Evolutionary conservation across 2,888 invertebrate species (phyloP).

Genomic region (Drosophila anceps): DNA sequence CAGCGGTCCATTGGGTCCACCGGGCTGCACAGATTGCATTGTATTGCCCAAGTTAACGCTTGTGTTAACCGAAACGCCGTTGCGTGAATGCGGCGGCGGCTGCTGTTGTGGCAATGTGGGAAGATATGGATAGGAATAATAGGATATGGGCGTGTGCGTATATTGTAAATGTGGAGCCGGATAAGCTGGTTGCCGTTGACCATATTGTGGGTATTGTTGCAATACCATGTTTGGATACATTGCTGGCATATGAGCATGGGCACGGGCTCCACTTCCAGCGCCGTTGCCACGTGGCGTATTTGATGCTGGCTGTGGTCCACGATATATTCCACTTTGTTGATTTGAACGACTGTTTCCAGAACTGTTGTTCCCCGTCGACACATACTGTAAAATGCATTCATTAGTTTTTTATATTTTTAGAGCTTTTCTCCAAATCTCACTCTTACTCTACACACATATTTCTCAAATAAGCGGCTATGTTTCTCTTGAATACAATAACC

Average conservation of each 20-base stretch:
- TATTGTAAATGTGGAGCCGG: slow-evolving; percentile 77
- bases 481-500: too few species aligned
- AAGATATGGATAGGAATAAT: slow-evolving; percentile 69
- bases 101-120: slow-evolving; percentile 67
- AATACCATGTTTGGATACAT: slow-evolving; percentile 82
- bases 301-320: slow-evolving; percentile 78
- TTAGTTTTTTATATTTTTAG: neutral
- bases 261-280: slow-evolving; percentile 54
- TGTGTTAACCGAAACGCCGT: slow-evolving; percentile 73
- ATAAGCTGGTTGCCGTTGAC: slow-evolving; percentile 77
- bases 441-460: neutral
- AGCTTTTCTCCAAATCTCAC: too few species aligned
- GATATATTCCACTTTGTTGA: slow-evolving; percentile 78
- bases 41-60: slow-evolving; percentile 68
- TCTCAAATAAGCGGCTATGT: too few species aligned
- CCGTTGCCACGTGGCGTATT: slow-evolving; percentile 57
- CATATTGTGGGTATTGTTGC: slow-evolving; percentile 75
- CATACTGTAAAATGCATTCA: slow-evolving; percentile 67
- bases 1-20: slow-evolving; percentile 74
- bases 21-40: slow-evolving; percentile 76
- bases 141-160: slow-evolving; percentile 66
- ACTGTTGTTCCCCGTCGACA: slow-evolving; percentile 78
- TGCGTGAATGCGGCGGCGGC: slow-evolving; percentile 74
- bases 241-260: slow-evolving; percentile 74
- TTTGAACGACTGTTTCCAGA: slow-evolving; percentile 78